Evolutionary conservation across 2,113 vertebrate genomes (phyloP).

Genomic region (Gobio gobio): DNA sequence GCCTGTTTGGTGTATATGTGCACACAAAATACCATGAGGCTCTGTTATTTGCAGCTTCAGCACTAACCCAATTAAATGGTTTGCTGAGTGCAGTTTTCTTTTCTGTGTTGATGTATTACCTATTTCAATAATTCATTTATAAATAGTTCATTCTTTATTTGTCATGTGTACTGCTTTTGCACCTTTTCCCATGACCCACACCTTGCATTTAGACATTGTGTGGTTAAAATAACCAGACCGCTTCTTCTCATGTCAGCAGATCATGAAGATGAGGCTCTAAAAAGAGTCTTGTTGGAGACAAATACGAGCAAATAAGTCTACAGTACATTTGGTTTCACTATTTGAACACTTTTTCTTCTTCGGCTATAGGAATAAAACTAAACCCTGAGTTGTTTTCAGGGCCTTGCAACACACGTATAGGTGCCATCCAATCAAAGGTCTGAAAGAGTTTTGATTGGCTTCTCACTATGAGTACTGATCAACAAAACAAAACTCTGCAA

Average conservation of each 20-base stretch:
- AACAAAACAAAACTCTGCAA: background rate
- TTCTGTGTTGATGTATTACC: background rate
- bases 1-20: no score
- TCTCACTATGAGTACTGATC: background rate
- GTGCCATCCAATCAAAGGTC: background rate
- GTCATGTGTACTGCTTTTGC: background rate
- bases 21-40: background rate
- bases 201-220: background rate
- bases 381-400: background rate
- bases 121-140: background rate
- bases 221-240: background rate
- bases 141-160: background rate
- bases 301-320: background rate
- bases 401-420: background rate
- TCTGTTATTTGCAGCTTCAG: background rate
- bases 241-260: background rate
- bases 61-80: background rate
- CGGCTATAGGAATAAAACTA: background rate
- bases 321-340: background rate
- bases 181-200: background rate
- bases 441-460: background rate
- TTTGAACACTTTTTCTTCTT: background rate
- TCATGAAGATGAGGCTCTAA: background rate
- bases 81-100: background rate
- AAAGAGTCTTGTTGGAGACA: background rate